Evolutionary conservation across 2,888 invertebrate species (phyloP), one percentile per base, ranked within the genome.

Genomic region (Agriopis leucophaearia): DNA sequence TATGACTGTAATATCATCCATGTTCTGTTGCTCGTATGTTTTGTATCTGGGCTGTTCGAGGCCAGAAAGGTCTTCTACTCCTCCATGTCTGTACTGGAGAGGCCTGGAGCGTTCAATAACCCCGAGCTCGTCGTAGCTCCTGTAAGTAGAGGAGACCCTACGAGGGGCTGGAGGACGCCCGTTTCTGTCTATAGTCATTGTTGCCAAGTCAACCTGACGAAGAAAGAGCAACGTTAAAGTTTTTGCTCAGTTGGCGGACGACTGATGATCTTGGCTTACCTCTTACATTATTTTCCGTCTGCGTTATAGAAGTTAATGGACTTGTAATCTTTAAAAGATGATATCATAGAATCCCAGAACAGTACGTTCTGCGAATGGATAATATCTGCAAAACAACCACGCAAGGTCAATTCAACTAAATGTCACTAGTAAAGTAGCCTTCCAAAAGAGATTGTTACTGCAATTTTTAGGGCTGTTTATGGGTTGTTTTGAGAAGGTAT

Each of bases 81-180:
- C 92, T 27, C 91, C 92, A 71, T 93, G 92, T 40, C 92, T 83
- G 73, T 90, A 89, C 69, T 88, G 86, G 1, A 93, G 77, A 1
- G 92, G 91, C 76, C 83, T 88, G 8, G 86, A 85, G 44, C 89
- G 85, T 66, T 94, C 93, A 58, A 91, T 87, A 13, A 81, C 79
- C 10, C 92, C 93, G 6, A 94, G 89, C 72, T 94, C 92, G 66
- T 94, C 91, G 75, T 94, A 94, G 76, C 94, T 94, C 72, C 93
- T 87, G 78, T 94, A 94, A 5, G 94, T 94, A 10, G 93, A 93
- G 15, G 90, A 83, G 6, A 87, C 87, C 51, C 93, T 85, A 58
- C 91, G 85, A 0, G 93, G 93, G 15, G 93, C 87, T 16, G 93
- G 93, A 8, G 93, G 93, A 47, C 88, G 83, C 66, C 92, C 93